Conservation (phyloP, 2,888 invertebrate genomes). For the Sipunculus nudus region DNA sequence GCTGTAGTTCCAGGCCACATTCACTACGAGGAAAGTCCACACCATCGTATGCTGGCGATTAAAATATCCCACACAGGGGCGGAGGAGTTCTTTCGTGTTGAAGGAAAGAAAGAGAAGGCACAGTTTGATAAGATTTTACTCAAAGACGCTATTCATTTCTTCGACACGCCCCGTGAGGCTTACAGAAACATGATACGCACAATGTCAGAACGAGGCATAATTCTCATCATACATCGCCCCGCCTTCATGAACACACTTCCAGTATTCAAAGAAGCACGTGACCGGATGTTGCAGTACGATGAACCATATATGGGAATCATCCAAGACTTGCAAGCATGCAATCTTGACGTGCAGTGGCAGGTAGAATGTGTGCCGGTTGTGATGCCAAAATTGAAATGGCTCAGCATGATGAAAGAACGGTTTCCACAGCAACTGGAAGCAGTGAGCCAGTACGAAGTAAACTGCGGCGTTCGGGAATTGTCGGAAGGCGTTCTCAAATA, state of each 20-base stretch:
- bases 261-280: constrained; percentile 52
- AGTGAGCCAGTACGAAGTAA: constrained; percentile 52
- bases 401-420: constrained; percentile 54
- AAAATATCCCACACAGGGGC: constrained; percentile 51
- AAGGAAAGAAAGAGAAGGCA: constrained; percentile 20
- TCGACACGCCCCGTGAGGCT: constrained; percentile 50
- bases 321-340: constrained; percentile 50
- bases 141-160: constrained; percentile 54
- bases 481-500: constrained; percentile 62
- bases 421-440: constrained; percentile 60
- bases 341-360: constrained; percentile 60
- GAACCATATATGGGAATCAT: constrained; percentile 55
- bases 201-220: constrained; percentile 46
- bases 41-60: constrained; percentile 51
- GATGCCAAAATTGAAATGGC: constrained; percentile 58
- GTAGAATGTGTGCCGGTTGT: constrained; percentile 56
- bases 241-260: constrained; percentile 57
- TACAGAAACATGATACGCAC: constrained; percentile 53
- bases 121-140: constrained; percentile 57
- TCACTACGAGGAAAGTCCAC: constrained; percentile 50
- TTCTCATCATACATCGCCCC: constrained; percentile 58
- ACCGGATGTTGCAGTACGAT: constrained; percentile 51
- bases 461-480: constrained; percentile 56
- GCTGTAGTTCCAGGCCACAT: constrained; percentile 58
- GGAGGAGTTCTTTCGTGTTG: constrained; percentile 55